phyloP scores from a whole-genome alignment of 2,888 invertebrate species.

The Autographa pulchrina region DNA sequence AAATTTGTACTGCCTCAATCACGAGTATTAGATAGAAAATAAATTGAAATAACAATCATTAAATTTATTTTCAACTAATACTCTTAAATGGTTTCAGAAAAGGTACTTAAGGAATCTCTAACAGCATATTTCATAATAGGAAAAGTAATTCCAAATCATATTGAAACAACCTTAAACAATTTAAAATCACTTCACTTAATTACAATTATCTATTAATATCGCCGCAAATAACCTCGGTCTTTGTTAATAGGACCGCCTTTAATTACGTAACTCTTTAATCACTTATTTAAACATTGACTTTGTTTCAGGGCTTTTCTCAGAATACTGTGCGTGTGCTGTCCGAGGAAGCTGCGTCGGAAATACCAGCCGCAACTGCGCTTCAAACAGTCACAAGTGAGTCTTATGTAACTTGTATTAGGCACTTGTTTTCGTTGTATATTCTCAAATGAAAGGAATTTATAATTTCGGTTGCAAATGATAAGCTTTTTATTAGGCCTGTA shows the following conservation, averaged over 20 bases:
- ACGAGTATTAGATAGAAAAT: too few relatives aligned
- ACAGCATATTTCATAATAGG: not conserved
- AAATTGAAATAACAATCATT: not conserved
- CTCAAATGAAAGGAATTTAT: slow-evolving; percentile 45
- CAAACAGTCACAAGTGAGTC: slow-evolving; percentile 94
- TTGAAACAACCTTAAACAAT: not conserved
- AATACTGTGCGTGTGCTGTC: slow-evolving; percentile 97
- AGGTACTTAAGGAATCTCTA: not conserved
- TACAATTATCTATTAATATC: slow-evolving; percentile 5
- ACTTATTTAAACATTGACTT: slow-evolving; percentile 29
- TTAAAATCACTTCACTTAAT: slow-evolving; percentile 1
- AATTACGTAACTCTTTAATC: slow-evolving; percentile 10
- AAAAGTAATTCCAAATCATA: not conserved
- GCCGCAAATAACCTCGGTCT: not conserved
- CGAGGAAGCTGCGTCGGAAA: slow-evolving; percentile 93
- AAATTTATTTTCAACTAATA: not conserved
- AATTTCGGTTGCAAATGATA: slow-evolving; percentile 55
- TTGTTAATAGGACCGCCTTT: not conserved
- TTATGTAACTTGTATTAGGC: not conserved
- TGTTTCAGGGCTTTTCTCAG: slow-evolving; percentile 96
- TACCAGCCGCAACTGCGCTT: slow-evolving; percentile 96
- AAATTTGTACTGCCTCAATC: too few relatives aligned
- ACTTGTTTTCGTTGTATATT: slow-evolving; percentile 13
- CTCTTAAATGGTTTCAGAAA: not conserved
- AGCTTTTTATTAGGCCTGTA: slow-evolving; percentile 48